Base-by-base conservation (phyloP, 2,797 vertebrate genomes). In the Onychomys torridus region DNA sequence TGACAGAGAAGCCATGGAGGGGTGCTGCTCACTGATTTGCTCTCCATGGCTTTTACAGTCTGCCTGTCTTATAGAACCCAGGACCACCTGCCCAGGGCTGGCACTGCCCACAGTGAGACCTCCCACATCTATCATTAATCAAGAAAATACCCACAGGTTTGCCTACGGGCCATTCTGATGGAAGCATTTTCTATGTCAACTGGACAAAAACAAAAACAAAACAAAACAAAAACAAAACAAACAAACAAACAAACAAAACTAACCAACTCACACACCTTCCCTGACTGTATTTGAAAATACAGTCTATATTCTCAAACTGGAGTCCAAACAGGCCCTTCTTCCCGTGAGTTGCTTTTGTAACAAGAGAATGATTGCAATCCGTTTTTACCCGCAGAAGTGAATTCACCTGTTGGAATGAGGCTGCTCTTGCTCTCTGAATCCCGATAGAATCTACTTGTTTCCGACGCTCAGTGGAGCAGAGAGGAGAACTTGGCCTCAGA, bases 401-500 rank as follows among this genome's bases (percentile, higher is more conserved):
- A 76, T n/a, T 34, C 40, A 43, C 25, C 19, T 32, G 29, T 46
- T 61, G 57, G 19, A 89, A 32, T 89, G 40, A 76, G 21, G 43
- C 40, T 65, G 32, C 43, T 14, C 14, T 77, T 75, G 13, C 40
- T 25, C 75, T 37, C 43, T 12, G 57, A 65, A 49, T 78, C 59
- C 7, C 14, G 37, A 27, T 12, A 67, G 19, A 19, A n/a, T 37
- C 32, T 25, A 21, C 12, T 46, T 71, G 32, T 29, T 65, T 81
- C 65, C 37, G 23, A 87, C 14, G 13, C 29, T 83, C 0, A 16
- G 0, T 0, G 2, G 57, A 55, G 5, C 49, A 25, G 9, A 17
- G 23, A 10, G 14, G 12, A 6, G 9, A 34, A 6, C 81, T 69
- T 40, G 9, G 25, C 34, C 59, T 46, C 19, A 57, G 37, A 83